Conservation (phyloP, 2,888 invertebrate genomes). For the Drosophila imparisetae region DNA sequence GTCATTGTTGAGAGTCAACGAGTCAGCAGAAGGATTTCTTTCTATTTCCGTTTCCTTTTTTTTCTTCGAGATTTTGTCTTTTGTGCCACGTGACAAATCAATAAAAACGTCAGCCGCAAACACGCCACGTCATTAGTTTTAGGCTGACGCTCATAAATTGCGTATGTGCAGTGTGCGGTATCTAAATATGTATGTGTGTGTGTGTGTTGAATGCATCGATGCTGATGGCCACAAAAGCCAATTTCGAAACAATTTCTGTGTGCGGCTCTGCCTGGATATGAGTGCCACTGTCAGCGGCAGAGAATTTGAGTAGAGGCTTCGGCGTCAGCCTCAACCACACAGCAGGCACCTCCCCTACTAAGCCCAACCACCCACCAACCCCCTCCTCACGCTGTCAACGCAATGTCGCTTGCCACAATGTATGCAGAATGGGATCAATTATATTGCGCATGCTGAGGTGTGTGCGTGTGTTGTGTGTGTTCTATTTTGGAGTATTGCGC, state of each 20-base stretch:
- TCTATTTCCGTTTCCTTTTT: slow-evolving; percentile 14
- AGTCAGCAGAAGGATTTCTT: neutral
- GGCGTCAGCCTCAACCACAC: neutral
- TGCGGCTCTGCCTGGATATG: slow-evolving; percentile 6
- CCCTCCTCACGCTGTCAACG: slow-evolving; percentile 54
- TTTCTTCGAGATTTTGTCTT: slow-evolving; percentile 5
- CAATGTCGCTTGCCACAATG: slow-evolving; percentile 64
- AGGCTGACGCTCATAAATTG: slow-evolving; percentile 42
- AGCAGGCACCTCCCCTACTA: neutral
- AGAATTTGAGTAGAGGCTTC: slow-evolving; percentile 56
- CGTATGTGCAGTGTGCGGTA: slow-evolving; percentile 2
- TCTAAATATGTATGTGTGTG: neutral
- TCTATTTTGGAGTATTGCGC: slow-evolving; percentile 50
- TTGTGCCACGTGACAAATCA: slow-evolving; percentile 57
- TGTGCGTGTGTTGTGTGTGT: slow-evolving; percentile 11
- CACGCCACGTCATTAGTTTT: slow-evolving; percentile 67
- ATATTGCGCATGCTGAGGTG: slow-evolving; percentile 59
- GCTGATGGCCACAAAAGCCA: slow-evolving; percentile 48
- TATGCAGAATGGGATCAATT: slow-evolving; percentile 79
- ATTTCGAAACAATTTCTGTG: slow-evolving; percentile 54
- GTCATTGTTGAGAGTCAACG: slow-evolving; percentile 29
- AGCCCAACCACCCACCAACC: slow-evolving; percentile 2
- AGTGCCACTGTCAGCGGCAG: slow-evolving; percentile 65
- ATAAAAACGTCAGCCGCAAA: slow-evolving; percentile 68
- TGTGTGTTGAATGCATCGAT: slow-evolving; percentile 6